Base-by-base conservation (phyloP, 2,888 invertebrate genomes). In the Allophyes oxyacanthae region DNA sequence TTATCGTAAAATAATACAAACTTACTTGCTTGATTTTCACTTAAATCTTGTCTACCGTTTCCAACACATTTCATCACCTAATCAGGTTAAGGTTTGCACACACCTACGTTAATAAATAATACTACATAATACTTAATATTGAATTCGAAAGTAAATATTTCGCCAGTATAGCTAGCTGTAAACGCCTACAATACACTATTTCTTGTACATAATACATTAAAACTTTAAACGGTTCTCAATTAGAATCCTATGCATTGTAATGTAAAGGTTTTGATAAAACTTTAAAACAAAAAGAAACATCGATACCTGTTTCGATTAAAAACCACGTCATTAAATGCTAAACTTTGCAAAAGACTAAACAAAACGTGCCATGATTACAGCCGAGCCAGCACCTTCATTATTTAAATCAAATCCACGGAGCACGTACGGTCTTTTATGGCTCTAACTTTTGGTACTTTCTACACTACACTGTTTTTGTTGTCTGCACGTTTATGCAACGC, bases 371-470 rank as follows among this genome's bases (percentile, higher is more conserved):
- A 52, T 53, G 54, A 61, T 62, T 60, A 70, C 55, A 48, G 44
- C 42, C 43, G 32, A 53, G 54, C 34, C 45, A 50, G 36, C 53
- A 61, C 64, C 70, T 60, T 50, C 62, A 51, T 77, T 72, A 59
- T 64, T 63, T 41, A 52, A 61, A 71, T 64, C 64, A 78, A 77
- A 79, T 64, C 64, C 62, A 61, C 72, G 55, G 57, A 77, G 79
- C 87, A 88, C 87, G 85, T 87, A 84, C 79, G 41, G 72, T 73
- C 77, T 78, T 77, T 79, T 78, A 78, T 63, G 73, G 66, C 63
- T 70, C 66, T 75, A 76, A 78, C 72, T 80, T 84, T 82, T 77
- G 76, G 78, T 78, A 82, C 86, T 88, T 87, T 88, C 87, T 84
- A 82, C 73, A 62, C 37, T 54, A 49, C 72, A 62, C 48, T 74